Conservation (phyloP, 2,797 vertebrate genomes). For the Percopsis omiscomaycus region DNA sequence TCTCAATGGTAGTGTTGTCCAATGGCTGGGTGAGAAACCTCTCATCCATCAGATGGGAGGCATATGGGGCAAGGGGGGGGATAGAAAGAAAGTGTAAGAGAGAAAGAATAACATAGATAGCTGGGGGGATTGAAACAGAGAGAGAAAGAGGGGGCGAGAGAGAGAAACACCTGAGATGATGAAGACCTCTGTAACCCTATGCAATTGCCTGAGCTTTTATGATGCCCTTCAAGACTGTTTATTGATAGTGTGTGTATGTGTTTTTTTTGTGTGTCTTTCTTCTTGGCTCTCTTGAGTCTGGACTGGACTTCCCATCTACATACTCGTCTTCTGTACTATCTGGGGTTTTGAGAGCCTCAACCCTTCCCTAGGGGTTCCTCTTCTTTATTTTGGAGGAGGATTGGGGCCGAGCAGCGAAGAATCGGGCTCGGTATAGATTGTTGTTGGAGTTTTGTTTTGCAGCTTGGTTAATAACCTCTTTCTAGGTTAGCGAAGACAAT, state of each 20-base stretch:
- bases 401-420: too few species aligned
- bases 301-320: too few species aligned
- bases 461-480: too few species aligned
- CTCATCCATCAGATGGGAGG: conserved; percentile 55
- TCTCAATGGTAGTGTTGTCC: conserved; percentile 56
- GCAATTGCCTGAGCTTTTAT: conserved; percentile 47
- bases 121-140: neutral
- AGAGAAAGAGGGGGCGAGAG: neutral
- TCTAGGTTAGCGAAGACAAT: too few species aligned
- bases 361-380: too few species aligned
- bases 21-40: conserved; percentile 32
- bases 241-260: conserved; percentile 34
- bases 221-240: conserved; percentile 37
- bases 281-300: too few species aligned
- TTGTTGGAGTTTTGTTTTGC: too few species aligned
- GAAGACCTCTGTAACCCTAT: conserved; percentile 36
- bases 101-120: neutral
- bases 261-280: neutral
- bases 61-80: neutral
- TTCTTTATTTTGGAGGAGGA: conserved; percentile 1
- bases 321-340: conserved; percentile 7
- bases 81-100: neutral
- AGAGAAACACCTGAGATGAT: conserved; percentile 42
- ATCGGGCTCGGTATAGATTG: too few species aligned
- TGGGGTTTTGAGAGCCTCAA: conserved; percentile 19